Evolutionary conservation across 2,888 invertebrate genomes (phyloP).

Genomic region (Eumerus sabulonum): DNA sequence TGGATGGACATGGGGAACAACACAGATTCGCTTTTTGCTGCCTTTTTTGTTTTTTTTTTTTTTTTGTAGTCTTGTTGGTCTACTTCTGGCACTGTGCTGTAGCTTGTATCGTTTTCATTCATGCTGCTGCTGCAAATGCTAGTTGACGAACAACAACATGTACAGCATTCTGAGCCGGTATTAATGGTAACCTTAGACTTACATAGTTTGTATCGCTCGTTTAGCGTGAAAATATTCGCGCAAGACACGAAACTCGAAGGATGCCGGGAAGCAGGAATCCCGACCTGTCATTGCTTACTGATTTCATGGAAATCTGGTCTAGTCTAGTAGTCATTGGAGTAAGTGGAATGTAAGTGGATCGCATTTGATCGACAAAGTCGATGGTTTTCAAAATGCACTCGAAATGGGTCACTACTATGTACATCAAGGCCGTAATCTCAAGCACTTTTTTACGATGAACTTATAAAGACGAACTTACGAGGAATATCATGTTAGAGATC

Average conservation of each 20-base stretch:
- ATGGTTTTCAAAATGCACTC: too few relatives aligned
- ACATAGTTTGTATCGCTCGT: slow-evolving; percentile 8
- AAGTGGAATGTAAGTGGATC: too few relatives aligned
- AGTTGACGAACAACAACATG: slow-evolving; percentile 62
- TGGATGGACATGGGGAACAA: slow-evolving; percentile 73
- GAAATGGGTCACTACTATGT: background rate
- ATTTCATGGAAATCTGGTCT: too few relatives aligned
- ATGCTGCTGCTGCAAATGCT: slow-evolving; percentile 35
- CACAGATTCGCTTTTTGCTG: slow-evolving; percentile 51
- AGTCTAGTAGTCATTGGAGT: too few relatives aligned
- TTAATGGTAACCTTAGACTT: slow-evolving; percentile 10
- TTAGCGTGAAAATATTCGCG: slow-evolving; percentile 47
- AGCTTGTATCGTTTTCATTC: too few relatives aligned
- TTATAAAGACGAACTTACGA: too few relatives aligned
- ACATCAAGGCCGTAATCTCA: slow-evolving; percentile 5
- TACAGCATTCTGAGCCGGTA: background rate
- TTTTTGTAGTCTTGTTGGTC: background rate
- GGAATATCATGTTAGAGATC: slow-evolving; percentile 2
- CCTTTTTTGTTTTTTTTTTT: slow-evolving; percentile 16
- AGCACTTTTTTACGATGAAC: slow-evolving; percentile 10
- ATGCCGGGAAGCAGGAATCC: slow-evolving; percentile 70
- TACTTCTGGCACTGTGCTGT: too few relatives aligned
- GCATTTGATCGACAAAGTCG: too few relatives aligned
- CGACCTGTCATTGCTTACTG: slow-evolving; percentile 72
- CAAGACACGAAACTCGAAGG: slow-evolving; percentile 16